These are phyloP conservation scores for Rotaria socialis DNA, from an alignment of 2,888 invertebrate genomes.

Conservation along the genomic window DNA sequence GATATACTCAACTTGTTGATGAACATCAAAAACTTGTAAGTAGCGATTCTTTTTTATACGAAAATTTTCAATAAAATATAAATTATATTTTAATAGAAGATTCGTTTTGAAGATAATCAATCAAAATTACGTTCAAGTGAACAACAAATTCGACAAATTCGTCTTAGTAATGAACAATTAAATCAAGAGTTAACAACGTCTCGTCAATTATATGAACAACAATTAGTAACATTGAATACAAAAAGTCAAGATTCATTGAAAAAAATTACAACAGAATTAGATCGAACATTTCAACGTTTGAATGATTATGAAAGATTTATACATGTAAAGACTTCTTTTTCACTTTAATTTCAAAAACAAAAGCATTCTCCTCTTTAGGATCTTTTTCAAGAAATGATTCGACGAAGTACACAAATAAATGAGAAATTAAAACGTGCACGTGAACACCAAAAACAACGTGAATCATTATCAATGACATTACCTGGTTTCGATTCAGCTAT, in stretches of 20 bases:
- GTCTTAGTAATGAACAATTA: neutral
- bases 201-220: neutral
- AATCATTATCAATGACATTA: conserved; percentile 25
- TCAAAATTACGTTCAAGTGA: neutral
- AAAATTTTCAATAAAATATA: neutral
- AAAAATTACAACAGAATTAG: neutral
- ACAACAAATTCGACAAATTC: neutral
- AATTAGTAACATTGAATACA: neutral
- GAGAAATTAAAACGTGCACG: neutral
- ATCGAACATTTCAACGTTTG: neutral
- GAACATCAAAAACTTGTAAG: conserved; percentile 23
- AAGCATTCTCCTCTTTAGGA: neutral
- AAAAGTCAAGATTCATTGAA: conserved; percentile 33
- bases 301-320: conserved; percentile 34
- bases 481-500: neutral
- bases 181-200: neutral
- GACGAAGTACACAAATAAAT: neutral
- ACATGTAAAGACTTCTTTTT: neutral
- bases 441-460: conserved; percentile 31
- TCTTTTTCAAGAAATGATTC: neutral
- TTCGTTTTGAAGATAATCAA: conserved; percentile 24
- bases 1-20: neutral
- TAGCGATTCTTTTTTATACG: too few relatives aligned
- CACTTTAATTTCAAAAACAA: neutral
- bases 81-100: neutral